phyloP scores from a whole-genome alignment of 2,113 vertebrate genomes.

The Brachyhypopomus gauderio region DNA sequence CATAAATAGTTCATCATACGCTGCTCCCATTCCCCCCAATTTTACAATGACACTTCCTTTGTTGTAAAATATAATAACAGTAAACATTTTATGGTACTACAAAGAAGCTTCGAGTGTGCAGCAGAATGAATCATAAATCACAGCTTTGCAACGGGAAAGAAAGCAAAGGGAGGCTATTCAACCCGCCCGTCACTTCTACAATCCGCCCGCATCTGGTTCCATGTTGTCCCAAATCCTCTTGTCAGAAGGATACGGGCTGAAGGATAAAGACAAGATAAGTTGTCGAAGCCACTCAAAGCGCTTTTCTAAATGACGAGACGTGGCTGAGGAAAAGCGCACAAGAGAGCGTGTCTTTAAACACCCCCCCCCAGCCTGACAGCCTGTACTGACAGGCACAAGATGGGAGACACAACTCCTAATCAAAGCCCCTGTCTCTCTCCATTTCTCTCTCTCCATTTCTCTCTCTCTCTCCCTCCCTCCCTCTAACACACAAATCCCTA shows the following conservation, averaged over 20 bases:
- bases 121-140: constrained; percentile 30
- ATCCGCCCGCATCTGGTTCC: constrained; percentile 6
- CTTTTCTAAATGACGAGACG: constrained; percentile 22
- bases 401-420: not conserved
- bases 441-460: not conserved
- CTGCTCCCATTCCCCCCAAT: not conserved
- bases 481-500: not conserved
- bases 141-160: not conserved
- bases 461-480: not conserved
- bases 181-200: constrained; percentile 25
- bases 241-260: constrained; percentile 15
- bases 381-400: not conserved
- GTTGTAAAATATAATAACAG: constrained; percentile 21
- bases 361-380: not conserved
- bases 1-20: not conserved
- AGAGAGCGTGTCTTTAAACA: not conserved
- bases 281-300: constrained; percentile 1
- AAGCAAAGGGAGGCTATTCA: constrained; percentile 22
- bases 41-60: constrained; percentile 4
- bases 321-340: not conserved
- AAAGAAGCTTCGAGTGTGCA: constrained; percentile 11
- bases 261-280: constrained; percentile 39
- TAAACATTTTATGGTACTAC: constrained; percentile 25
- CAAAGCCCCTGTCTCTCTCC: not conserved
- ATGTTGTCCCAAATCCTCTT: constrained; percentile 27